These are phyloP conservation scores for Teleogryllus oceanicus DNA, from an alignment of 2,888 invertebrate species.

Conservation along the genomic window DNA sequence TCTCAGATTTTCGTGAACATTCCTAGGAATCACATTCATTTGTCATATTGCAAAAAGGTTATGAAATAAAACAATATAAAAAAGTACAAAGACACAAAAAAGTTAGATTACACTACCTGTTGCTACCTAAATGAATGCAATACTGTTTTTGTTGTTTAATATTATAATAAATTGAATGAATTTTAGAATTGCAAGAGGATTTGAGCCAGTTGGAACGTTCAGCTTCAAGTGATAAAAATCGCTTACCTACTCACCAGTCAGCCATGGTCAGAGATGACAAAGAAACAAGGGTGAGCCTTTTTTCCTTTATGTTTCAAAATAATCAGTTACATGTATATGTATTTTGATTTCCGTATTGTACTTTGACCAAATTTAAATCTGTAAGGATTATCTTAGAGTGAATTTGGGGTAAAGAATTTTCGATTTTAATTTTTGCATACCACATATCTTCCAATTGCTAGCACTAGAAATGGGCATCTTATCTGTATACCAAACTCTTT, in stretches of 20 bases:
- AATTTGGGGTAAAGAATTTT: not conserved
- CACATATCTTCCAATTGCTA: no score
- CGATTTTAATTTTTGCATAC: not conserved
- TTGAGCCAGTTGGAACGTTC: conserved; percentile 43
- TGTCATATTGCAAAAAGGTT: not conserved
- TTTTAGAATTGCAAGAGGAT: conserved; percentile 52
- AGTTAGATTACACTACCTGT: no score
- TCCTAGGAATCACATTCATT: no score
- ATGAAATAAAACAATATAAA: not conserved
- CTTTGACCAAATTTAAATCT: not conserved
- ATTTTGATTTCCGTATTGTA: no score
- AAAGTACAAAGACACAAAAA: no score
- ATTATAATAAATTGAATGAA: not conserved
- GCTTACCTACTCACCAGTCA: conserved; percentile 33
- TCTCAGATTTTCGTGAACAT: no score
- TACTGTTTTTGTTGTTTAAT: not conserved
- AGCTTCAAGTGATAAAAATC: conserved; percentile 35
- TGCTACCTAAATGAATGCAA: no score
- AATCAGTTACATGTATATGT: no score
- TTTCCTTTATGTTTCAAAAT: not conserved
- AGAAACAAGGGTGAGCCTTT: conserved; percentile 43
- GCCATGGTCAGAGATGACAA: conserved; percentile 43
- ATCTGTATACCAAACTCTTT: no score
- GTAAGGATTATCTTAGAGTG: not conserved
- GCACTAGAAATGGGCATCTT: no score